Base-by-base conservation (phyloP, 2,888 invertebrate species). In the Cryptocephalus primarius region DNA sequence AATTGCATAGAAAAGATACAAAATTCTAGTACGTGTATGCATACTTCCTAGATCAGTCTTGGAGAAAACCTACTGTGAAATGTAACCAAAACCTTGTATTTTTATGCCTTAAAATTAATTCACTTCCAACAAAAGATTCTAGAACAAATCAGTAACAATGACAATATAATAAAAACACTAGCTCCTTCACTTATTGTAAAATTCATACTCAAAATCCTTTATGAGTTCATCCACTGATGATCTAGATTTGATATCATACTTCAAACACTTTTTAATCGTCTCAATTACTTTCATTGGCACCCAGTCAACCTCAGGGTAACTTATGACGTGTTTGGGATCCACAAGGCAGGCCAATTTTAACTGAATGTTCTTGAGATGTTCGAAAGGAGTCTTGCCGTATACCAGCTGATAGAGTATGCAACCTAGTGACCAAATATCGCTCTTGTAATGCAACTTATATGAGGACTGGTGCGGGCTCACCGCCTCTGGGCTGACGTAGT, bases 391-490 rank as follows among this genome's bases (percentile, higher is more conserved):
- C 59, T 78, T 78, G 1, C 88, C 87, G 68, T 93, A 96, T 38
- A 93, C 80, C 70, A 97, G 75, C 67, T 88, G 82, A 73, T 95
- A 97, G 51, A 97, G 75, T 62, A 97, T 97, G 67, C 95, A 96
- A 14, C 97, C 97, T 55, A 97, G 74, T 0, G 95, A 94, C 97
- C 97, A 97, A 44, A 97, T 91, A 70, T 97, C 96, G 39, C 94
- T 89, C 63, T 89, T 92, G 55, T 82, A 87, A 52, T 87, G 86
- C 57, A 72, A 70, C 57, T 75, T 75, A 49, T 74, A 75, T 32
- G 58, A 53, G 43, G 56, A 63, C 41, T 75, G 75, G 52, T 77
- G 79, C 8, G 80, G 82, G 63, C 77, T 79, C 55, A 93, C 72
- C 42, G 91, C 90, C 75, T 97, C 96, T 0, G 96, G 96, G 68